Evolutionary conservation across 2,113 vertebrate species (phyloP), one percentile per base, ranked within the genome.

Genomic region (Pachypanchax playfairii): DNA sequence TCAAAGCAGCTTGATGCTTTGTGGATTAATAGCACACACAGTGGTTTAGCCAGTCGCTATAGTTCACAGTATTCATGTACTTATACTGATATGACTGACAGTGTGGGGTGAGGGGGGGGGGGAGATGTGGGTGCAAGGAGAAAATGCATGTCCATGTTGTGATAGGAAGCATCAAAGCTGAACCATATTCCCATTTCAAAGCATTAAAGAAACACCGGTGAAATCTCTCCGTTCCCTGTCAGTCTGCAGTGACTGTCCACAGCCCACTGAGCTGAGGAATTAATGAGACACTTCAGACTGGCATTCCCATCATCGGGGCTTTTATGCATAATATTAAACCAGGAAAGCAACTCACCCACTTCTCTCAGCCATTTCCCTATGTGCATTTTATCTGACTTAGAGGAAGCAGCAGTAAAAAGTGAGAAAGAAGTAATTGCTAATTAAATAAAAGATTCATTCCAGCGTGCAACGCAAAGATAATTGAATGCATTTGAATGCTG

Each of bases 181-280:
- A 83, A 67, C 70, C 80, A 33, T 39, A 74, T 65, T 67, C 54
- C 65, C 48, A 61, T 84, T 85, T 87, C 78, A 75, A 85, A 79
- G 70, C 66, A 68, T 73, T 70, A 53, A 77, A 47, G 68, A 70
- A 72, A 84, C n/a, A 43, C 28, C 5, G 38, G 53, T 55, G 75
- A 67, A 72, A 70, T 72, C 84, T 77, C 70, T 63, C 53, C 70
- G 67, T 80, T 74, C 75, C 76, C 82, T 78, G 86, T 88, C 88
- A 85, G 80, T 85, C 77, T 70, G 63, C 70, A 38, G 65, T 39
- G 51, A 79, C 70, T 70, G 82, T 86, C 85, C 82, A 82, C 88
- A 84, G 80, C 72, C 62, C 86, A 87, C 51, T 84, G 83, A 88
- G 67, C 78, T 81, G 84, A 85, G 61, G 84, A 90, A 88, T 90